Evolutionary conservation across 2,888 invertebrate genomes (phyloP), one percentile per base, ranked within the genome.

Genomic region (Lumbricus terrestris): DNA sequence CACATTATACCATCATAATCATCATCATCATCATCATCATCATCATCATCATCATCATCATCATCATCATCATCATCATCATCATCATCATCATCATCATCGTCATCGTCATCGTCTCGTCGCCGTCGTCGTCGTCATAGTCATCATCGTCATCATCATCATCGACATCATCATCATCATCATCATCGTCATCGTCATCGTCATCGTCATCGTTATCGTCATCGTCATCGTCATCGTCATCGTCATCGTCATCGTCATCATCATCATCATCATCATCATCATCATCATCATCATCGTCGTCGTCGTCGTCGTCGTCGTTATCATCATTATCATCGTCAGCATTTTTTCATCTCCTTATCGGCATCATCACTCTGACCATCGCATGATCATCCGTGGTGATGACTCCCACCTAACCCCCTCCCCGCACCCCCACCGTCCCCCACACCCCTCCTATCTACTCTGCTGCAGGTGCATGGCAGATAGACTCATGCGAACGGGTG

Each of bases 101-200:
- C n/a, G n/a, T n/a, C n/a, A n/a, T n/a, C n/a, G n/a, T n/a, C n/a
- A n/a, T n/a, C n/a, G n/a, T n/a, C n/a, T n/a, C n/a, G n/a, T n/a
- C n/a, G n/a, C n/a, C n/a, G n/a, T n/a, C n/a, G n/a, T n/a, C n/a
- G n/a, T 23, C 23, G 23, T 23, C 23, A 23, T 47, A 20, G 2
- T 47, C 23, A 47, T 47, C 23, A 23, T 47, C 23, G 8, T 38
- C 47, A 90, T 83, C 90, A 90, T 90, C 83, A 83, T 90, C 90
- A 90, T 90, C 40, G 15, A 15, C 15, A 47, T 5, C 47, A 47
- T 47, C 18, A 3, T 47, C 15, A 3, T 47, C 47, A 18, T 15
- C 15, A 18, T 47, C 47, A 47, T 47, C 47, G 15, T 5, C 47
- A 47, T 47, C 47, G 8, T 47, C 47, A 2, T 47, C 47, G n/a